Evolutionary conservation across 2,888 invertebrate genomes (phyloP).

Genomic region (Phoronis australis): DNA sequence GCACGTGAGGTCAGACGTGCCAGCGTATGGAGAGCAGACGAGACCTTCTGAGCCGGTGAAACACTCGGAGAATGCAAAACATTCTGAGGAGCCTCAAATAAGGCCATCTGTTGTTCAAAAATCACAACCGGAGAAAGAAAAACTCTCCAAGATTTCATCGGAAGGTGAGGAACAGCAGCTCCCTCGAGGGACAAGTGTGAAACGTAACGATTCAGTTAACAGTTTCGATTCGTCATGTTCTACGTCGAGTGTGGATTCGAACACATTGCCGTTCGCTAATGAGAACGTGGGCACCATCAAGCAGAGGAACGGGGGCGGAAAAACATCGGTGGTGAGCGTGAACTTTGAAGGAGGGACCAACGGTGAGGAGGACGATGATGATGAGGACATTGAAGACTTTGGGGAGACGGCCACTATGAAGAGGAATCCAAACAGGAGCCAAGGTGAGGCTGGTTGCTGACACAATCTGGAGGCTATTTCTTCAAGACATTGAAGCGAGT

Average conservation of each 20-base stretch:
- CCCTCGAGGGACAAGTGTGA: constrained; percentile 6
- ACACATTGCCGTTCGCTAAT: constrained; percentile 84
- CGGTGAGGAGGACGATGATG: too few relatives aligned
- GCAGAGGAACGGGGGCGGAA: constrained; percentile 59
- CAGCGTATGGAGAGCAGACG: background rate
- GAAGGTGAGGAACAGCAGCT: background rate
- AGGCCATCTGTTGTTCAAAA: background rate
- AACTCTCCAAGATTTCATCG: background rate
- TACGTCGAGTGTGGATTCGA: constrained; percentile 85
- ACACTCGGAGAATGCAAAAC: background rate
- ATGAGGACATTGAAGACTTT: too few relatives aligned
- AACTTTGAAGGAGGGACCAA: constrained; percentile 17
- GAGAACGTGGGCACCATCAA: constrained; percentile 98
- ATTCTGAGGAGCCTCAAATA: background rate
- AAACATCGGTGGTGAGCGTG: constrained; percentile 38
- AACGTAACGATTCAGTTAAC: constrained; percentile 17
- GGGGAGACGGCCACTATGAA: too few relatives aligned
- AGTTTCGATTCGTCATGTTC: constrained; percentile 34
- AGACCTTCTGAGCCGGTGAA: too few relatives aligned
- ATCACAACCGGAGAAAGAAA: background rate
- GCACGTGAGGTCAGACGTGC: background rate
- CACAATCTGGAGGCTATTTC: too few relatives aligned
- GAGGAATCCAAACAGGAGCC: too few relatives aligned
- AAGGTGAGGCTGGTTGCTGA: too few relatives aligned
- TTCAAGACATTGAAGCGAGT: too few relatives aligned